These are phyloP conservation scores for Hydractinia echinata DNA, from an alignment of 30 jellyfish, hydroid and myxozoan genomes.

Conservation along the genomic window DNA sequence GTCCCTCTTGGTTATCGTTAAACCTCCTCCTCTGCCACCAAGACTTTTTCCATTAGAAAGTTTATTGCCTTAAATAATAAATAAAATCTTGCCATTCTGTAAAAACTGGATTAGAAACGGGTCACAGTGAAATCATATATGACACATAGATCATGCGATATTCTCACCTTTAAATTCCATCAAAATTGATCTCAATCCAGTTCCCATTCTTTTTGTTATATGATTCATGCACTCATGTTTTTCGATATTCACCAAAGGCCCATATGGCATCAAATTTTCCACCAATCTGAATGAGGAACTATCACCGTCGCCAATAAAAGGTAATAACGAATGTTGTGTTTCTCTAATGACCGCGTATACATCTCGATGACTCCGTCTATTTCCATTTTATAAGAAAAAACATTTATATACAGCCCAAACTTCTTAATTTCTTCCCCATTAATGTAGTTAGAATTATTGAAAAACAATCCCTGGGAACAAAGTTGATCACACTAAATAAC, in stretches of 20 bases:
- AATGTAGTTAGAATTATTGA: no score
- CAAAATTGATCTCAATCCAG: background rate
- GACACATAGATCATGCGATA: no score
- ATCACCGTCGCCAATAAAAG: slow-evolving; percentile 13
- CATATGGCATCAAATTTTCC: slow-evolving; percentile 3
- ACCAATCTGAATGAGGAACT: background rate
- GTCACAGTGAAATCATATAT: no score
- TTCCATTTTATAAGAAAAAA: background rate
- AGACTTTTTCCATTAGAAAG: slow-evolving; percentile 1
- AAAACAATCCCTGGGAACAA: no score
- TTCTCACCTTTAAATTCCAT: background rate
- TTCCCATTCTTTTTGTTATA: slow-evolving; percentile 5
- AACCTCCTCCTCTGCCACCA: background rate
- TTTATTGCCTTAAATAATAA: background rate
- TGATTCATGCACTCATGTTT: background rate
- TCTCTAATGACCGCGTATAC: no score
- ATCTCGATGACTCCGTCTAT: background rate
- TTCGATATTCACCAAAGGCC: slow-evolving; percentile 1
- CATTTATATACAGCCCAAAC: background rate
- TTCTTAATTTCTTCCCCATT: background rate
- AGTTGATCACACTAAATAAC: no score
- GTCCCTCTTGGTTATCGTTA: background rate
- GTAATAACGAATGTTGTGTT: background rate
- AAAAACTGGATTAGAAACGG: no score
- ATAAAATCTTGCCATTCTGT: no score